Conservation (phyloP, 2,797 vertebrate genomes). For the Australoheros facetus region DNA sequence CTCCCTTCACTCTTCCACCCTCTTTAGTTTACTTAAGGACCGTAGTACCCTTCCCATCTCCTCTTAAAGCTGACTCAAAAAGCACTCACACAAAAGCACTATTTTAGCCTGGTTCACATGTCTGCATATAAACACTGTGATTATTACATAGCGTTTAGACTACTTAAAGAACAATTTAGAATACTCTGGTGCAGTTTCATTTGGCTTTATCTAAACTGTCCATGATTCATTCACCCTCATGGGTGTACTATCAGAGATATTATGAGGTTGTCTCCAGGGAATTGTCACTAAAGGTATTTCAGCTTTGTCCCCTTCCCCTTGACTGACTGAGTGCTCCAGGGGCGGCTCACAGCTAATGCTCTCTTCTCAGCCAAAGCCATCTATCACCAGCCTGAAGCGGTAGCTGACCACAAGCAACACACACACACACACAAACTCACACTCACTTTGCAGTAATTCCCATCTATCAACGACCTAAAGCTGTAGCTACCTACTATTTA, state of each 20-base stretch:
- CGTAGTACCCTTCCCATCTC: conserved; percentile 24
- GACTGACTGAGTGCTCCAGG: conserved; percentile 53
- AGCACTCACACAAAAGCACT: conserved; percentile 14
- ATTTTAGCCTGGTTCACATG: neutral
- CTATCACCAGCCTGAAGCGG: conserved; percentile 62
- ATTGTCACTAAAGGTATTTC: conserved; percentile 63
- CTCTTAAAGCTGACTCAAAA: conserved; percentile 25
- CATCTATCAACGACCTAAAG: conserved; percentile 72
- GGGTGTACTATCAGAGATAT: conserved; percentile 44
- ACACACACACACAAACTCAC: conserved; percentile 37
- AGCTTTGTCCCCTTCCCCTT: conserved; percentile 40
- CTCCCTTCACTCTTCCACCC: conserved; percentile 54
- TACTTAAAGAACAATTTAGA: conserved; percentile 7
- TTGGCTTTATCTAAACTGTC: conserved; percentile 16
- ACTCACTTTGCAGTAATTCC: conserved; percentile 64
- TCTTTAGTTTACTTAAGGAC: conserved; percentile 58
- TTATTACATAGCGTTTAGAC: conserved; percentile 3
- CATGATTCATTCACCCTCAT: neutral
- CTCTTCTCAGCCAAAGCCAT: conserved; percentile 65
- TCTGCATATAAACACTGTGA: conserved; percentile 5
- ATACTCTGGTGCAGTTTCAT: conserved; percentile 1
- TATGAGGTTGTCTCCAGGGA: conserved; percentile 55
- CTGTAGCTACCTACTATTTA: conserved; percentile 63
- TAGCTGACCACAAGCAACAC: conserved; percentile 49
- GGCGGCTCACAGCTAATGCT: conserved; percentile 57